Percentiles rank a stretch among this genome's conserved stretches.
phyloP scores from a whole-genome alignment of 2,888 invertebrate species.

The Ischnura elegans region DNA sequence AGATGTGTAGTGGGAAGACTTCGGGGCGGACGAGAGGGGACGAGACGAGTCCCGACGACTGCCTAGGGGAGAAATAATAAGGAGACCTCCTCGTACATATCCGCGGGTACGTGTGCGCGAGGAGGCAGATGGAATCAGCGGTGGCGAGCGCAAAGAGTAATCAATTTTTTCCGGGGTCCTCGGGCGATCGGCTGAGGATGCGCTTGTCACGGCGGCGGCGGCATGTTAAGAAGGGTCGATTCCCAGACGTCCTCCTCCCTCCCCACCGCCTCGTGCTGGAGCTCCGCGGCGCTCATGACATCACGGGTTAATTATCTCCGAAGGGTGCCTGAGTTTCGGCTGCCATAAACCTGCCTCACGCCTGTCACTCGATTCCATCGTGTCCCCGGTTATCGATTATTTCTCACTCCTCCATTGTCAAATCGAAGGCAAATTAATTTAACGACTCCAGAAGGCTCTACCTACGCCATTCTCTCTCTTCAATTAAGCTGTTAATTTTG shows the following conservation, averaged over 20 bases:
- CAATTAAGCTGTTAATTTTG: too few species aligned
- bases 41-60: background rate
- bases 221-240: background rate
- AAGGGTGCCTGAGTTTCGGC: background rate
- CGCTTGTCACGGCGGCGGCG: constrained; percentile 24
- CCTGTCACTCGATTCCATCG: constrained; percentile 8
- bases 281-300: constrained; percentile 2
- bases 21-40: background rate
- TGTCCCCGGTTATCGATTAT: background rate
- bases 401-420: background rate
- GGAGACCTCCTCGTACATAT: background rate
- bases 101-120: background rate
- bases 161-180: constrained; percentile 35
- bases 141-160: constrained; percentile 33
- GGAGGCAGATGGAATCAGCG: constrained; percentile 31
- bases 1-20: constrained; percentile 13
- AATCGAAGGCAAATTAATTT: background rate
- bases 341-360: constrained; percentile 19
- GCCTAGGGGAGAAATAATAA: constrained; percentile 7
- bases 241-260: background rate
- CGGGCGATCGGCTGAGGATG: background rate
- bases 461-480: too few species aligned
- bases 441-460: too few species aligned
- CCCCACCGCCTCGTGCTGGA: background rate
- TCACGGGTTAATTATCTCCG: constrained; percentile 27